These are phyloP conservation scores for Campylorhamphus procurvoides DNA, from an alignment of 2,113 vertebrate genomes.

Conservation along the genomic window DNA sequence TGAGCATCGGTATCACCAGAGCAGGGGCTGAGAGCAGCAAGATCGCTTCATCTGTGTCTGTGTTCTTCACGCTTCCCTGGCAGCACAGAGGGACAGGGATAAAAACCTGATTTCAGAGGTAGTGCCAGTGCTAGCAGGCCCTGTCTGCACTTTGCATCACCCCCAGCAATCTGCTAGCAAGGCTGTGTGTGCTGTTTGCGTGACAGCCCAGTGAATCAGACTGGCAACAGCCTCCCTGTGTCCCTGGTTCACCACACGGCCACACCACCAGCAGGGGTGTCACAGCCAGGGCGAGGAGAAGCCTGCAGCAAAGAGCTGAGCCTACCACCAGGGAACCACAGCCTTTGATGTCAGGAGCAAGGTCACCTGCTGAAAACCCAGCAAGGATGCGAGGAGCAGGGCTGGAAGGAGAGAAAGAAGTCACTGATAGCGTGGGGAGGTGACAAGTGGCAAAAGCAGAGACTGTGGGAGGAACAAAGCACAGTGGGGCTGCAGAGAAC, in stretches of 20 bases:
- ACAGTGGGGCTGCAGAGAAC: background rate
- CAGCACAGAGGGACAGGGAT: background rate
- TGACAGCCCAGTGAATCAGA: background rate
- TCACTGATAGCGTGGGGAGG: fast-evolving
- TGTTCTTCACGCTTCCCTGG: background rate
- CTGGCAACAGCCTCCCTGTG: background rate
- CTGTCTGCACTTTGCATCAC: background rate
- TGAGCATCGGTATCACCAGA: background rate
- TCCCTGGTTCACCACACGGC: fast-evolving
- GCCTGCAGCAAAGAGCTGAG: background rate
- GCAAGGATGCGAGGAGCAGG: background rate
- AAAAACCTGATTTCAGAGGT: background rate
- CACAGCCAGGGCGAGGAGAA: background rate
- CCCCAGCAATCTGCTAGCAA: background rate
- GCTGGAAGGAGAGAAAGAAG: background rate
- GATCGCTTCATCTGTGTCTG: background rate
- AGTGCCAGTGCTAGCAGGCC: background rate
- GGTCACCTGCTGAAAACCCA: background rate
- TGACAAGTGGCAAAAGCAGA: background rate
- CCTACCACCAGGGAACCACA: background rate
- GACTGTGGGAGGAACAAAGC: background rate
- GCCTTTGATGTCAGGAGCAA: background rate
- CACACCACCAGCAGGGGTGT: background rate
- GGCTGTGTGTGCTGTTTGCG: background rate
- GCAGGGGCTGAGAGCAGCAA: background rate